Evolutionary conservation across 1,140 invertebrate genomes (phyloP).

Genomic region (Drosophila littoralis): DNA sequence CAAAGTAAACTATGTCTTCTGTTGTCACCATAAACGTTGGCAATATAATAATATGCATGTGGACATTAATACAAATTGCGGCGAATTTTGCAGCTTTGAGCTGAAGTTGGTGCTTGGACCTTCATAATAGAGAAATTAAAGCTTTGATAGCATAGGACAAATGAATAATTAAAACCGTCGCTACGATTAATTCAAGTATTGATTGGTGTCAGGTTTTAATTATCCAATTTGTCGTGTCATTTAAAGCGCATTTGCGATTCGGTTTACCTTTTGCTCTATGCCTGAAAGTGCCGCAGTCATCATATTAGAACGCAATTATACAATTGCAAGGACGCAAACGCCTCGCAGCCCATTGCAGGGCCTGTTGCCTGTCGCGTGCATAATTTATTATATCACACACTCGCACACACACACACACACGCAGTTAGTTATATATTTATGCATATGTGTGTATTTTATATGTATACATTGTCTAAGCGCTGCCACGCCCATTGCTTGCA

Average conservation of each 20-base stretch:
- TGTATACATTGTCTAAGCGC: slow-evolving; percentile 34
- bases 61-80: too few relatives aligned
- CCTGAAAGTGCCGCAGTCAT: slow-evolving; percentile 58
- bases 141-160: too few relatives aligned
- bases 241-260: background rate
- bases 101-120: too few relatives aligned
- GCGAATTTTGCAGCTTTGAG: too few relatives aligned
- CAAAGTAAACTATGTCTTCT: too few relatives aligned
- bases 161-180: too few relatives aligned
- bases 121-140: too few relatives aligned
- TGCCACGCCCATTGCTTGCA: slow-evolving; percentile 33
- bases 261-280: background rate
- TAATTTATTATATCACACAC: slow-evolving; percentile 58
- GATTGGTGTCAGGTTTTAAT: too few relatives aligned
- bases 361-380: slow-evolving; percentile 44
- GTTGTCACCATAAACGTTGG: too few relatives aligned
- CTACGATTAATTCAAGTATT: too few relatives aligned
- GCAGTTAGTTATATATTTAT: slow-evolving; percentile 13
- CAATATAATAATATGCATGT: too few relatives aligned
- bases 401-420: slow-evolving; percentile 1
- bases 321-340: slow-evolving; percentile 49
- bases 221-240: too few relatives aligned
- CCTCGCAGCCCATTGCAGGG: slow-evolving; percentile 10
- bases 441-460: slow-evolving; percentile 8
- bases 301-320: slow-evolving; percentile 77